These are phyloP conservation scores for Rotaria sp. DNA, from an alignment of 2,888 invertebrate genomes.

Conservation along the genomic window DNA sequence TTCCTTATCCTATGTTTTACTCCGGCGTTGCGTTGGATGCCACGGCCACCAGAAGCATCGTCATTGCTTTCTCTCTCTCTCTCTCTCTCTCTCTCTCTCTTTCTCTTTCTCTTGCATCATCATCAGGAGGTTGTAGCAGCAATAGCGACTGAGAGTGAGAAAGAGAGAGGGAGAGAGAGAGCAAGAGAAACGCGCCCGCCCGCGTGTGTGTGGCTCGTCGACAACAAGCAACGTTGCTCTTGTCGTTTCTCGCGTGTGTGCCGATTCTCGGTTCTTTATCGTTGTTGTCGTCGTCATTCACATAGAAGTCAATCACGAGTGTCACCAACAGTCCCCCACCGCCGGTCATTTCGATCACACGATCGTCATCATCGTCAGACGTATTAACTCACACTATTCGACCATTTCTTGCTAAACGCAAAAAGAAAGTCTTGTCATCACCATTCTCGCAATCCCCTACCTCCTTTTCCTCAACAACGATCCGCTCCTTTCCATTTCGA, in stretches of 20 bases:
- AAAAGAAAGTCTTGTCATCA: neutral
- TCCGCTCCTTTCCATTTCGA: neutral
- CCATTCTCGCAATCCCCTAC: neutral
- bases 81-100: neutral
- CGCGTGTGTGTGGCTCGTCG: neutral
- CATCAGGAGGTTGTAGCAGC: neutral
- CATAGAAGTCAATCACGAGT: slow-evolving; percentile 22
- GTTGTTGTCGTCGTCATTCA: slow-evolving; percentile 15
- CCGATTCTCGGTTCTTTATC: slow-evolving; percentile 22
- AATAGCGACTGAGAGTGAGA: neutral
- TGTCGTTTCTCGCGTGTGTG: neutral
- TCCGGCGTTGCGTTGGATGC: neutral
- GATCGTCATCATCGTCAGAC: slow-evolving; percentile 12
- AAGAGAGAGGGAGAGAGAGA: neutral
- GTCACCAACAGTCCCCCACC: slow-evolving; percentile 9
- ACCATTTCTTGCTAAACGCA: neutral
- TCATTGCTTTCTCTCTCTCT: neutral
- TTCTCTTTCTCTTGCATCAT: neutral
- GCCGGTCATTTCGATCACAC: slow-evolving; percentile 14
- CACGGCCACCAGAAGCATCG: neutral
- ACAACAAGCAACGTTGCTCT: slow-evolving; percentile 16
- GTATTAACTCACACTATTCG: neutral
- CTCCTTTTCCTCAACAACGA: neutral
- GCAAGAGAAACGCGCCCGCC: neutral
- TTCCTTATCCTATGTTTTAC: neutral